Conservation (phyloP, 2,888 invertebrate genomes). For the Stegana nigrithorax region DNA sequence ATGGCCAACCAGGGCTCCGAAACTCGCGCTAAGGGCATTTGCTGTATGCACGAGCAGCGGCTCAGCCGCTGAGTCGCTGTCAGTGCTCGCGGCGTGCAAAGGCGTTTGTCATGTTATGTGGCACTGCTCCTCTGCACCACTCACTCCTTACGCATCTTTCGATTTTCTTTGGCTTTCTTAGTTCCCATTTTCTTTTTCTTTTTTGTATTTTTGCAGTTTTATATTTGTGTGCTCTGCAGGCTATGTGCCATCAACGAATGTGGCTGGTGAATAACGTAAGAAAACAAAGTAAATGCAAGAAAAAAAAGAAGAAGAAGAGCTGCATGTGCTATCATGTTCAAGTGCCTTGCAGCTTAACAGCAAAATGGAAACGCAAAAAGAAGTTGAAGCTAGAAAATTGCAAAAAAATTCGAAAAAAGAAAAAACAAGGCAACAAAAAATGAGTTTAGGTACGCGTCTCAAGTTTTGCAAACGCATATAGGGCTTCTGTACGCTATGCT, state of each 20-base stretch:
- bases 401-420: conserved; percentile 14
- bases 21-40: background rate
- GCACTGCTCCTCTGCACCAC: too few relatives aligned
- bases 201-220: background rate
- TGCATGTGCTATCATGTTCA: conserved; percentile 56
- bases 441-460: background rate
- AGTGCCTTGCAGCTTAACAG: conserved; percentile 52
- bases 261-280: too few relatives aligned
- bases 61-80: background rate
- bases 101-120: too few relatives aligned
- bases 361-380: conserved; percentile 17
- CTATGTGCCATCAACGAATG: conserved; percentile 45
- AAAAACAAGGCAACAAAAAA: too few relatives aligned
- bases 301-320: background rate
- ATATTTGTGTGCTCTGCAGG: conserved; percentile 31
- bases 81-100: conserved; percentile 18
- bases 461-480: conserved; percentile 36
- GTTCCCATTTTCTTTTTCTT: too few relatives aligned
- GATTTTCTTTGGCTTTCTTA: too few relatives aligned
- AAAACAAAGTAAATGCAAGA: conserved; percentile 30
- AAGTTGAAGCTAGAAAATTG: conserved; percentile 22
- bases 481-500: conserved; percentile 44
- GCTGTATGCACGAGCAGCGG: background rate
- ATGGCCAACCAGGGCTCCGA: background rate
- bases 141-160: too few relatives aligned